Percentiles rank a stretch among this genome's conserved stretches.
Conservation (phyloP, 2,797 vertebrate species). For the Pogonophryne albipinna region DNA sequence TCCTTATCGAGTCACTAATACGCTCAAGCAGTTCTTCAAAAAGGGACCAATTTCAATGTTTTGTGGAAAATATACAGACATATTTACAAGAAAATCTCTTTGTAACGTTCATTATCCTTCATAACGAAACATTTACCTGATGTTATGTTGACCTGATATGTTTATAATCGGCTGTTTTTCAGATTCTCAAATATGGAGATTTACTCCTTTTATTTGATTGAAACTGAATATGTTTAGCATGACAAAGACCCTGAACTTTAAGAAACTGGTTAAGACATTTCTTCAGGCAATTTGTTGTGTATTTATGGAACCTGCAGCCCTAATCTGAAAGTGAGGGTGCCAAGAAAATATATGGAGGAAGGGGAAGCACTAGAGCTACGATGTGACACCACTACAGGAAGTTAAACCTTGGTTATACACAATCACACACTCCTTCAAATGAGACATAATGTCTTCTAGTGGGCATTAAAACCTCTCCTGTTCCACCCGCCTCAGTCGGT, state of each 20-base stretch:
- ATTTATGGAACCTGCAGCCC: too few species aligned
- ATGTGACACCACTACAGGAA: neutral
- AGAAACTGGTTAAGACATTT: too few species aligned
- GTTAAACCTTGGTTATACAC: neutral
- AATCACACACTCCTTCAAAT: neutral
- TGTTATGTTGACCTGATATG: too few species aligned
- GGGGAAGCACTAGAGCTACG: neutral
- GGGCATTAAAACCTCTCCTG: neutral
- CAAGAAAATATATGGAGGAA: neutral
- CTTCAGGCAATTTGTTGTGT: too few species aligned
- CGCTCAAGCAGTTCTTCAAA: neutral
- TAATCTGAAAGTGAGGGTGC: neutral
- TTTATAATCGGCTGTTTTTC: too few species aligned
- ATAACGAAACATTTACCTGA: neutral
- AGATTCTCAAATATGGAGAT: too few species aligned
- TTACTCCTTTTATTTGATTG: too few species aligned
- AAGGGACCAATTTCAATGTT: neutral
- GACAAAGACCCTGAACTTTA: too few species aligned
- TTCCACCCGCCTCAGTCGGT: neutral
- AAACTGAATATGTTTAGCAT: too few species aligned
- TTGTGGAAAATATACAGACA: neutral
- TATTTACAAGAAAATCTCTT: neutral
- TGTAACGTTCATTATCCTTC: neutral
- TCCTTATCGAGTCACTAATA: conserved; percentile 37
- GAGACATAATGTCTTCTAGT: too few species aligned